Conservation (phyloP, 2,888 invertebrate genomes). For the Strigamia transsilvanica region DNA sequence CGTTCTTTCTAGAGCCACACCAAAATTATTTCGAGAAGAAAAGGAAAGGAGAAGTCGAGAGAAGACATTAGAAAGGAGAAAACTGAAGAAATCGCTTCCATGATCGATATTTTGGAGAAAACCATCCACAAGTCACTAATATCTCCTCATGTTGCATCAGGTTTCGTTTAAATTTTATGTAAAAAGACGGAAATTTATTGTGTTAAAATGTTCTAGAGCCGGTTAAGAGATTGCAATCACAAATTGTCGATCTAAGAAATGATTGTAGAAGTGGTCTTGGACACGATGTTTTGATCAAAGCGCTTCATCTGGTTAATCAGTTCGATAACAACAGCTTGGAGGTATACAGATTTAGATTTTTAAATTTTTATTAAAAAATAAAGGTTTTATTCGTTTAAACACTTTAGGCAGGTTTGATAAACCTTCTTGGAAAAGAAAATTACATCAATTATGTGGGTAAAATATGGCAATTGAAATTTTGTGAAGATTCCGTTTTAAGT, state of each 20-base stretch:
- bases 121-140: background rate
- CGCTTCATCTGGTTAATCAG: background rate
- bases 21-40: background rate
- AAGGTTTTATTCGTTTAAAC: background rate
- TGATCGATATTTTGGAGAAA: background rate
- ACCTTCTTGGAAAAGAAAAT: conserved; percentile 33
- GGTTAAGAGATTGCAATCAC: background rate
- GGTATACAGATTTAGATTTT: background rate
- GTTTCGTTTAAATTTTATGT: background rate
- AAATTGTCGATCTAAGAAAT: background rate
- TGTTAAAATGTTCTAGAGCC: background rate
- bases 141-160: background rate
- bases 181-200: background rate
- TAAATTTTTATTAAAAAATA: background rate
- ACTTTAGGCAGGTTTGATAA: background rate
- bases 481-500: background rate
- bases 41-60: background rate
- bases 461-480: conserved; percentile 25
- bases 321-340: background rate
- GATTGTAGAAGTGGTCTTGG: background rate
- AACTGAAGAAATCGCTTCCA: background rate
- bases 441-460: background rate
- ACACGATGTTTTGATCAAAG: background rate
- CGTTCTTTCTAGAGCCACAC: background rate
- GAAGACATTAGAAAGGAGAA: background rate